Conservation (phyloP, 1,140 invertebrate genomes). For the Cotesia vestalis region DNA sequence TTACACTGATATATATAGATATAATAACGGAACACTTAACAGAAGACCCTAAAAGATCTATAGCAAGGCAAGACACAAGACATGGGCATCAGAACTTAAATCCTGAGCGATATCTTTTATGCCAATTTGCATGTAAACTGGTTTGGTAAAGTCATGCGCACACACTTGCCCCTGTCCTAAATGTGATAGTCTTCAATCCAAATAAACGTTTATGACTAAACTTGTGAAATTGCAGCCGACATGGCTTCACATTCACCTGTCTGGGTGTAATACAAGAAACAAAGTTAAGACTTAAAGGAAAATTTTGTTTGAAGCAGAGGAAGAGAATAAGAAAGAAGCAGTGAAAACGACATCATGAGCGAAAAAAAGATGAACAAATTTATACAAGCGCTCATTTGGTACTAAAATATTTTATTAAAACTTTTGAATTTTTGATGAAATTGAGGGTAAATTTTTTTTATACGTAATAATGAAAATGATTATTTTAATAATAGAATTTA, state of each 20-base stretch:
- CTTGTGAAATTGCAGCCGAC: conserved; percentile 10
- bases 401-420: no score
- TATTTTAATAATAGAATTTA: no score
- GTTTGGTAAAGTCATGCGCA: conserved; percentile 16
- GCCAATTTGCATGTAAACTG: conserved; percentile 38
- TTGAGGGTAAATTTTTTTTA: no score
- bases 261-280: conserved; percentile 6
- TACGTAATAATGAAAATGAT: no score
- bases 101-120: conserved; percentile 35
- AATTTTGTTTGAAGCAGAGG: not conserved
- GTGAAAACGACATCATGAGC: not conserved
- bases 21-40: not conserved
- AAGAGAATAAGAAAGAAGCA: not conserved
- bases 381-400: no score
- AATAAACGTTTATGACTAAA: conserved; percentile 21
- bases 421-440: no score
- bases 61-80: conserved; percentile 23
- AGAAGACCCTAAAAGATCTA: conserved; percentile 24
- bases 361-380: no score
- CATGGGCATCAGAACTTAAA: conserved; percentile 36
- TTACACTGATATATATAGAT: not conserved
- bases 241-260: conserved; percentile 42
- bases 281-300: not conserved
- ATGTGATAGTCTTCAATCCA: conserved; percentile 18
- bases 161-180: not conserved